A percentile compares a stretch with the other conserved stretches of the same genome.
phyloP scores from a whole-genome alignment of 2,888 invertebrate species.

The Tromatobia lineatoria region DNA sequence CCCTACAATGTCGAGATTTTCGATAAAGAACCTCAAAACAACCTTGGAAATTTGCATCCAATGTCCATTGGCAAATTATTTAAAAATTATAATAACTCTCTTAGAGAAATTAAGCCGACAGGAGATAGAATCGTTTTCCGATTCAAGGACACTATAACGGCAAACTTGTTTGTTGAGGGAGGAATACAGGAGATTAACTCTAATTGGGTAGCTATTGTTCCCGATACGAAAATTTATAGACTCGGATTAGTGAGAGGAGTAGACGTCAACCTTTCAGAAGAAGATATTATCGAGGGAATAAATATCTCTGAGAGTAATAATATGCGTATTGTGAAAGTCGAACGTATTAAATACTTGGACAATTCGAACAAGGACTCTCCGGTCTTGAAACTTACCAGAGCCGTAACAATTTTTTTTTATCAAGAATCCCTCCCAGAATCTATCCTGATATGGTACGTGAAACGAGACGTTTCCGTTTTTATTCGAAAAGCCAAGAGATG shows the following conservation, averaged over 20 bases:
- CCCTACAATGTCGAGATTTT: background rate
- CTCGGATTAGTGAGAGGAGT: too few relatives aligned
- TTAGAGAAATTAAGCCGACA: too few relatives aligned
- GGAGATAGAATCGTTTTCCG: too few relatives aligned
- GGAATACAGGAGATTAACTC: background rate
- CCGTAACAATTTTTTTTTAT: background rate
- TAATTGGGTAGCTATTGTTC: background rate
- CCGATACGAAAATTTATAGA: background rate
- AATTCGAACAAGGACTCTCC: background rate
- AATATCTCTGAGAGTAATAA: background rate
- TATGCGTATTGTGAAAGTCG: background rate
- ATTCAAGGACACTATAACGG: background rate
- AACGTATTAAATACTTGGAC: background rate
- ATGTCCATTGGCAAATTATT: too few relatives aligned
- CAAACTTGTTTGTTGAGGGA: background rate
- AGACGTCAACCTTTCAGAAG: background rate
- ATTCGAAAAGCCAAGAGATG: background rate
- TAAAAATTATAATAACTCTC: too few relatives aligned
- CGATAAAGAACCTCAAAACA: background rate
- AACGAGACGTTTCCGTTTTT: background rate
- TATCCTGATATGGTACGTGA: constrained; percentile 1
- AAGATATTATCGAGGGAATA: too few relatives aligned
- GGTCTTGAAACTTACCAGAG: background rate
- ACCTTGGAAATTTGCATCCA: background rate
- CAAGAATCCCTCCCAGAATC: background rate